phyloP scores from a whole-genome alignment of 2,113 vertebrate species.

The Melanostigma gelatinosum region DNA sequence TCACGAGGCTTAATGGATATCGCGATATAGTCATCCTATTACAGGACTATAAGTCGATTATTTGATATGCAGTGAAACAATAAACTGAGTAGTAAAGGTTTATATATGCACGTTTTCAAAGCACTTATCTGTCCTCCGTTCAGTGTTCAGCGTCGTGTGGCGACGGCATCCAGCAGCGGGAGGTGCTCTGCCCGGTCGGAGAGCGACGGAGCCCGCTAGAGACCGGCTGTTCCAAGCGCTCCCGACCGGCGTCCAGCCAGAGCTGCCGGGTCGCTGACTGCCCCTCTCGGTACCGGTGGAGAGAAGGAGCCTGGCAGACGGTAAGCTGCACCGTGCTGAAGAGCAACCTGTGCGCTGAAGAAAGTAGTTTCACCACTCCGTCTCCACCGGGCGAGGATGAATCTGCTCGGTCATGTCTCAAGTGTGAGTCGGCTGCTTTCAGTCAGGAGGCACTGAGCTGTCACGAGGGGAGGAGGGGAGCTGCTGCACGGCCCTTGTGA shows the following conservation, averaged over 20 bases:
- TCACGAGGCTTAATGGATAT: neutral
- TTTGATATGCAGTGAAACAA: neutral
- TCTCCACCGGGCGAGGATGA: neutral
- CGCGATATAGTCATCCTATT: neutral
- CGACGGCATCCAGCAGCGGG: slow-evolving; percentile 84
- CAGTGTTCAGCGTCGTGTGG: slow-evolving; percentile 93
- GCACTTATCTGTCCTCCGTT: slow-evolving; percentile 70
- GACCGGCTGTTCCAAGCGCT: slow-evolving; percentile 79
- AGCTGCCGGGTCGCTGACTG: slow-evolving; percentile 85
- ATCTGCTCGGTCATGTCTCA: slow-evolving; percentile 32
- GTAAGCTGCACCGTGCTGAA: slow-evolving; percentile 78
- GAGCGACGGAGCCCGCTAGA: slow-evolving; percentile 74
- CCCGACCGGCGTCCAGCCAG: slow-evolving; percentile 82
- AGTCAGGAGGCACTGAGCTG: slow-evolving; percentile 29
- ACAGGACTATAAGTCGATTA: neutral
- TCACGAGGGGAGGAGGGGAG: slow-evolving; percentile 17
- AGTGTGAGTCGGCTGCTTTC: slow-evolving; percentile 12
- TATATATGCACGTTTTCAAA: neutral
- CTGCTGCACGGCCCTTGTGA: slow-evolving; percentile 50
- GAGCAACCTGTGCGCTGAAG: neutral
- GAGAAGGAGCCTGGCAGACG: slow-evolving; percentile 87
- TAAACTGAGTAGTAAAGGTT: too few relatives aligned
- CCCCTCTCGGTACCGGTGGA: slow-evolving; percentile 85
- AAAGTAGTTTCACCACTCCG: neutral
- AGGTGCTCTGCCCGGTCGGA: slow-evolving; percentile 85